Percentiles rank a stretch among this genome's conserved stretches.
These are phyloP conservation scores for Campylomormyrus tamandua DNA, from an alignment of 2,113 vertebrate species.

Conservation along the genomic window DNA sequence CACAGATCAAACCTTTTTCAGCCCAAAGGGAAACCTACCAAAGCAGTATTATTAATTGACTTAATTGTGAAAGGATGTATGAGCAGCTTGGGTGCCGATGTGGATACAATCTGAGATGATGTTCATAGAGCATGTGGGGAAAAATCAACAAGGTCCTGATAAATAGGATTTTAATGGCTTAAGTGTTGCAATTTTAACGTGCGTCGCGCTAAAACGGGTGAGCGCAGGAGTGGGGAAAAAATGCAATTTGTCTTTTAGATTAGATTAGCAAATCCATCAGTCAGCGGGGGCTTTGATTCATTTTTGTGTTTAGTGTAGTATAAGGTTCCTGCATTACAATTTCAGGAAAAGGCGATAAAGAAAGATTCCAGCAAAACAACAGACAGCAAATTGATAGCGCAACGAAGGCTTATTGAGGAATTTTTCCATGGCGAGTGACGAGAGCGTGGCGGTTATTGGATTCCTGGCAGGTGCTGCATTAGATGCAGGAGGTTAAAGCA, in stretches of 20 bases:
- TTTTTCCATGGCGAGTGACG: not conserved
- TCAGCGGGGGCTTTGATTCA: not conserved
- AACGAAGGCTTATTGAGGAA: not conserved
- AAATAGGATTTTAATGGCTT: not conserved
- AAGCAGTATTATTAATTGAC: not conserved
- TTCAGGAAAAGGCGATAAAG: not conserved
- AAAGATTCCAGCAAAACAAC: not conserved
- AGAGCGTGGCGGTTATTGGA: not conserved
- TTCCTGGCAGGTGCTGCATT: not conserved
- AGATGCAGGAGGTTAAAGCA: not conserved
- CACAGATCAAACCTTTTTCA: not conserved
- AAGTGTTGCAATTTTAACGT: not conserved
- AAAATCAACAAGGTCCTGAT: not conserved
- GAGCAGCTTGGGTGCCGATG: not conserved
- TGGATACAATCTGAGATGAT: not conserved
- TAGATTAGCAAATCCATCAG: not conserved
- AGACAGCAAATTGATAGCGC: not conserved
- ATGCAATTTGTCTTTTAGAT: not conserved
- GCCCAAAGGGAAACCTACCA: not conserved
- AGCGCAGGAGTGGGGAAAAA: not conserved
- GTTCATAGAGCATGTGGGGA: not conserved
- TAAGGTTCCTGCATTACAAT: not conserved
- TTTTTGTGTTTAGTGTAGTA: not conserved
- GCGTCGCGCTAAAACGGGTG: not conserved
- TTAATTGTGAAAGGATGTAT: not conserved